Conservation (phyloP, 2,797 vertebrate genomes). For the Dipus sagitta region DNA sequence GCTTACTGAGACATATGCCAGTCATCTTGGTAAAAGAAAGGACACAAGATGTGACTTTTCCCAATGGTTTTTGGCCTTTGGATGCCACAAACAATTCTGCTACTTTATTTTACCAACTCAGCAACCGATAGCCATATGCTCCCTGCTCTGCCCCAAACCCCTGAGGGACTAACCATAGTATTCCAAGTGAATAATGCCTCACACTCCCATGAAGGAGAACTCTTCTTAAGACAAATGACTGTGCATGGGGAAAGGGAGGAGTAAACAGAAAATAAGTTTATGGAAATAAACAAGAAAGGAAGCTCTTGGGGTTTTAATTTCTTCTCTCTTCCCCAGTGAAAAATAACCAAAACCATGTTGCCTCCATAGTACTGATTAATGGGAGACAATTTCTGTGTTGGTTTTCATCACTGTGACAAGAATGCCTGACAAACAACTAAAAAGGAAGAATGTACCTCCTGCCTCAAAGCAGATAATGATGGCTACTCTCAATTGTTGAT, state of each 20-base stretch:
- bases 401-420: not conserved
- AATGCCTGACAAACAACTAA: not conserved
- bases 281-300: not conserved
- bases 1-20: not conserved
- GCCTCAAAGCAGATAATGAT: not conserved
- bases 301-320: not conserved
- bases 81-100: not conserved
- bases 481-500: too few relatives aligned
- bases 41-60: not conserved
- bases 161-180: not conserved
- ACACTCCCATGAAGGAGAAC: not conserved
- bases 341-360: not conserved
- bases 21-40: not conserved
- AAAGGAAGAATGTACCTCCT: not conserved
- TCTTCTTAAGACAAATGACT: not conserved
- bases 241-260: too few relatives aligned
- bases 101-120: not conserved
- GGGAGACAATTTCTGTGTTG: not conserved
- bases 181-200: not conserved
- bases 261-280: not conserved
- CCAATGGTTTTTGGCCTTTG: not conserved
- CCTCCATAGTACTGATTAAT: not conserved
- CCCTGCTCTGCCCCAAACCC: not conserved
- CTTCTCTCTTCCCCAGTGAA: conserved; percentile 14
- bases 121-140: not conserved